phyloP scores from a whole-genome alignment of 2,888 invertebrate genomes.

The Synanthedon vespiformis region DNA sequence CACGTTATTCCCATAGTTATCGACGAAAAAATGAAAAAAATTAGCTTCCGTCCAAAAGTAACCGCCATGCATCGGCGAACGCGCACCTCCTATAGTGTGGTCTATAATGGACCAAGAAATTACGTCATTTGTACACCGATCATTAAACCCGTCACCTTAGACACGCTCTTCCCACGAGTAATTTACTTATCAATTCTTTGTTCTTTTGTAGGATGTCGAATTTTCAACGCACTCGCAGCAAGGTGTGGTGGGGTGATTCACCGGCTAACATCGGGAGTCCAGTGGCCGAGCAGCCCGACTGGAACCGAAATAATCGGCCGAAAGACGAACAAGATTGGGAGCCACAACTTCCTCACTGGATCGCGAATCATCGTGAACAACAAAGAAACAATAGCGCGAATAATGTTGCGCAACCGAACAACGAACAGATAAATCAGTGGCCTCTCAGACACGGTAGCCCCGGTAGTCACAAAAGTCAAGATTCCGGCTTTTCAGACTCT shows the following conservation, averaged over 20 bases:
- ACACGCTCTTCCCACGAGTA: slow-evolving; percentile 48
- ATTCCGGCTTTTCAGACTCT: slow-evolving; percentile 85
- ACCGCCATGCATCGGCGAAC: slow-evolving; percentile 43
- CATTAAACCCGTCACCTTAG: slow-evolving; percentile 43
- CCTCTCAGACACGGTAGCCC: slow-evolving; percentile 64
- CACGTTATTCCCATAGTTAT: slow-evolving; percentile 37
- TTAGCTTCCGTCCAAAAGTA: slow-evolving; percentile 30
- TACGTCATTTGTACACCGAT: slow-evolving; percentile 50
- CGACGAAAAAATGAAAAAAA: slow-evolving; percentile 38
- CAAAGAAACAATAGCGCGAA: slow-evolving; percentile 47
- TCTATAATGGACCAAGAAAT: slow-evolving; percentile 50
- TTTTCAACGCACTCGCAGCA: slow-evolving; percentile 76
- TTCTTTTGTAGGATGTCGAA: slow-evolving; percentile 72
- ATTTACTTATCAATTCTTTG: slow-evolving; percentile 33
- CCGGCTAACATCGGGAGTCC: slow-evolving; percentile 55
- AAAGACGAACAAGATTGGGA: slow-evolving; percentile 57
- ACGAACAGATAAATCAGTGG: slow-evolving; percentile 51
- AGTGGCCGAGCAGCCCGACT: slow-evolving; percentile 37
- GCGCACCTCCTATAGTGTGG: slow-evolving; percentile 37
- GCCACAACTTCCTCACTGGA: slow-evolving; percentile 65
- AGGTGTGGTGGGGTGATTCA: slow-evolving; percentile 76
- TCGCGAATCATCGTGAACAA: slow-evolving; percentile 55
- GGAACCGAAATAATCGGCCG: slow-evolving; percentile 35
- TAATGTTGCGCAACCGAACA: slow-evolving; percentile 41
- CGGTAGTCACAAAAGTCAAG: slow-evolving; percentile 80